Evolutionary conservation across 2,113 vertebrate genomes (phyloP).

Genomic region (Dolichallabes microphthalmus): DNA sequence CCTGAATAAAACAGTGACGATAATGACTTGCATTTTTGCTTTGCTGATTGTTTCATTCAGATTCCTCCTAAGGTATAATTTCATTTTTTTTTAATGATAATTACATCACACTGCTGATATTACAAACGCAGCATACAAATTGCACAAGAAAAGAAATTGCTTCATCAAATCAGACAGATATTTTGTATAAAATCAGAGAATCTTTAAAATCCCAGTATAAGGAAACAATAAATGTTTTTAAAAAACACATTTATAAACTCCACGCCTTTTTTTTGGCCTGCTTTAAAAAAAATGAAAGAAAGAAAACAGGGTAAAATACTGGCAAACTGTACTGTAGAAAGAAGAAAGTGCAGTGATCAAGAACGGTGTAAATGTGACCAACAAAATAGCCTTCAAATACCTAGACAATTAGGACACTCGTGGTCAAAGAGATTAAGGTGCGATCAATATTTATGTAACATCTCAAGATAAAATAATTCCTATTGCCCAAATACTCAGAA

Average conservation of each 20-base stretch:
- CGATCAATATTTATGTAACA: neutral
- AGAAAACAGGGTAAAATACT: neutral
- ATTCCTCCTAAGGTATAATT: neutral
- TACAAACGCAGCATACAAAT: neutral
- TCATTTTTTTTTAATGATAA: neutral
- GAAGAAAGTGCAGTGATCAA: neutral
- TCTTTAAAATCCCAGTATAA: neutral
- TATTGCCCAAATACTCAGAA: neutral
- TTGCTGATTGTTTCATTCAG: conserved; percentile 3
- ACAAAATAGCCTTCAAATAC: conserved; percentile 14
- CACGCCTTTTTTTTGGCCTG: neutral
- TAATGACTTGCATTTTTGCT: neutral
- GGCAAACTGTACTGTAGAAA: neutral
- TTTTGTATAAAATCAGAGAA: neutral
- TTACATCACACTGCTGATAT: neutral
- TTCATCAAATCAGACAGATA: neutral
- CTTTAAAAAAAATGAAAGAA: neutral
- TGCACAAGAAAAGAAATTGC: neutral
- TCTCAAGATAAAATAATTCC: neutral
- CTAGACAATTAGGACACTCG: neutral
- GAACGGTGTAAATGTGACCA: neutral
- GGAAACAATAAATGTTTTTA: neutral
- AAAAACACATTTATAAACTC: neutral
- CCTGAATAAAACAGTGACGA: neutral
- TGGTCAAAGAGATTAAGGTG: neutral